A percentile compares a stretch with the other conserved stretches of the same genome.
Conservation (phyloP, 2,113 vertebrate species). For the Galeopterus variegatus region DNA sequence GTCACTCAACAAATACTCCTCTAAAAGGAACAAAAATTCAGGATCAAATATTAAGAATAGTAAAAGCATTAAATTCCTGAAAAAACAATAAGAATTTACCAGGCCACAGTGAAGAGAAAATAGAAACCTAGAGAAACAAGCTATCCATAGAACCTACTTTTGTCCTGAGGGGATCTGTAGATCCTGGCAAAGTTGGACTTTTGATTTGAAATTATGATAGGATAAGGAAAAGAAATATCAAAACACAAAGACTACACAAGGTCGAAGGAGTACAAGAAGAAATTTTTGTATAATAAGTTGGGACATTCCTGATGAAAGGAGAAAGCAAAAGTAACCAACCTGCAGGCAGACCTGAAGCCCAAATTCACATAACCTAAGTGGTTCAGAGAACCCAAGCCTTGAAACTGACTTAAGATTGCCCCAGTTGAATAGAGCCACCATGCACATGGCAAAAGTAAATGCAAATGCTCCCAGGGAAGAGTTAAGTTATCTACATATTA, state of each 20-base stretch:
- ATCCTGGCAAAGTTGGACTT: not conserved
- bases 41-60: conserved; percentile 42
- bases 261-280: not conserved
- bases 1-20: conserved; percentile 4
- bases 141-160: not conserved
- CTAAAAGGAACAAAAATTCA: not conserved
- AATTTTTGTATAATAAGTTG: not conserved
- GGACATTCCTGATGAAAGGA: not conserved
- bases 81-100: not conserved
- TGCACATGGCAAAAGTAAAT: not conserved
- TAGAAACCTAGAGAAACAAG: not conserved
- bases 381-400: not conserved
- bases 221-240: not conserved
- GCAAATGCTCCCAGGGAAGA: not conserved
- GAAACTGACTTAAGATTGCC: not conserved
- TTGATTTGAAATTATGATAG: not conserved
- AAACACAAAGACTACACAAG: not conserved
- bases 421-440: not conserved
- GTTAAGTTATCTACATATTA: not conserved
- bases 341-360: not conserved
- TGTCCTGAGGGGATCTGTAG: not conserved
- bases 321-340: not conserved
- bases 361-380: not conserved
- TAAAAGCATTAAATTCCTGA: conserved; percentile 26
- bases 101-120: not conserved